Evolutionary conservation across 2,113 vertebrate genomes (phyloP).

Genomic region (Ptyas mucosa): DNA sequence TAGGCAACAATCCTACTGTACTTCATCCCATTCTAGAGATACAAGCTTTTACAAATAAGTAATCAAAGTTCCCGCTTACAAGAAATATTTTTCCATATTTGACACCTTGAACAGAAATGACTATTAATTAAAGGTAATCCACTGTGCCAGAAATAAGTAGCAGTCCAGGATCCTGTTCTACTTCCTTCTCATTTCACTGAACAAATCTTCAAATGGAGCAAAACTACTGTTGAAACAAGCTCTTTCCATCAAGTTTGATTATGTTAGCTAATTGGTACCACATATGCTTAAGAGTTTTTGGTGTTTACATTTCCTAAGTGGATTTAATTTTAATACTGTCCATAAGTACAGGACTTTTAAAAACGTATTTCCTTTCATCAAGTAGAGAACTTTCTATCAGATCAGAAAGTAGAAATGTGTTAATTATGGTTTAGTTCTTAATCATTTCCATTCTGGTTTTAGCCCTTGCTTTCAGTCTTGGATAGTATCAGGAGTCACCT

Average conservation of each 20-base stretch:
- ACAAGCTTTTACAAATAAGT: not conserved
- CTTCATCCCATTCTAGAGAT: not conserved
- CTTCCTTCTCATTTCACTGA: not conserved
- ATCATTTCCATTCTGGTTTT: not conserved
- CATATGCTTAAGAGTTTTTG: conserved; percentile 1
- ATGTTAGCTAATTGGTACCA: conserved; percentile 7
- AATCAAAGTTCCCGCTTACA: not conserved
- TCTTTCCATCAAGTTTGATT: conserved; percentile 16
- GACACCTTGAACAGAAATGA: not conserved
- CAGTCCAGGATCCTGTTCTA: not conserved
- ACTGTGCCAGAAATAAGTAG: not conserved
- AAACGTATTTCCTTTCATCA: conserved; percentile 11
- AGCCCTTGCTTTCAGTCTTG: not conserved
- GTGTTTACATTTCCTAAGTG: conserved; percentile 1
- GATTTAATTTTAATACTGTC: conserved; percentile 13
- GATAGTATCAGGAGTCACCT: not conserved
- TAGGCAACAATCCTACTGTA: not conserved
- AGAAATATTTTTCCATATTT: not conserved
- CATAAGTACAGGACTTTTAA: not conserved
- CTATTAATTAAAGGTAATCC: not conserved
- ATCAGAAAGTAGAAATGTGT: conserved; percentile 1
- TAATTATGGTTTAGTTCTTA: conserved; percentile 1
- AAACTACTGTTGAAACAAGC: not conserved
- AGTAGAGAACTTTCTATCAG: not conserved
- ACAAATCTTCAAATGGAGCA: not conserved